Evolutionary conservation across 2,797 vertebrate species (phyloP).

Genomic region (Cyclopterus lumpus): DNA sequence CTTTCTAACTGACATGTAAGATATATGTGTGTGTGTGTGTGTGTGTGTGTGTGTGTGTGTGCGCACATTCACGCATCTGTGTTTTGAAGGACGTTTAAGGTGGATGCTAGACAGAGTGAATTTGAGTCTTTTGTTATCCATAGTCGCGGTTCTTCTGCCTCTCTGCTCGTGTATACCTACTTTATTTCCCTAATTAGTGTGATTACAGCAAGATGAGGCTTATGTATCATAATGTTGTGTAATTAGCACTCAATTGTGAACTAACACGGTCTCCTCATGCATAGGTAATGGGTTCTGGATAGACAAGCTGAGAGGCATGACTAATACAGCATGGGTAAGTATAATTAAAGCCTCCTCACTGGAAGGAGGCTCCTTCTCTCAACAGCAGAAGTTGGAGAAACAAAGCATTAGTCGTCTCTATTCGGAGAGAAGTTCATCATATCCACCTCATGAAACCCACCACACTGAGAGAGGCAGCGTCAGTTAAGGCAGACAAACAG

Average conservation of each 20-base stretch:
- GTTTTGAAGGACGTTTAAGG: constrained; percentile 48
- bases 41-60: neutral
- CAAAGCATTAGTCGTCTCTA: constrained; percentile 9
- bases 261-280: constrained; percentile 77
- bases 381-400: constrained; percentile 26
- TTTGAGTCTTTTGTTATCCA: constrained; percentile 61
- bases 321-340: constrained; percentile 68
- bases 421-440: constrained; percentile 31
- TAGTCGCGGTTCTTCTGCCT: constrained; percentile 41
- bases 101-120: constrained; percentile 19
- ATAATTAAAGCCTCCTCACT: constrained; percentile 66
- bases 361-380: constrained; percentile 22
- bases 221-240: constrained; percentile 77
- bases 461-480: constrained; percentile 9
- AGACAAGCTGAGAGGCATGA: constrained; percentile 76
- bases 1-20: constrained; percentile 57
- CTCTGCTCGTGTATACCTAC: constrained; percentile 47
- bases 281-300: constrained; percentile 77
- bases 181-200: constrained; percentile 75
- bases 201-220: constrained; percentile 75
- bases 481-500: constrained; percentile 49
- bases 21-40: neutral
- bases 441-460: constrained; percentile 20
- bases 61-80: neutral
- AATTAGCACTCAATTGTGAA: constrained; percentile 76